These are phyloP conservation scores for Mus spretus DNA, from an alignment of 2,797 vertebrate genomes.

Conservation along the genomic window DNA sequence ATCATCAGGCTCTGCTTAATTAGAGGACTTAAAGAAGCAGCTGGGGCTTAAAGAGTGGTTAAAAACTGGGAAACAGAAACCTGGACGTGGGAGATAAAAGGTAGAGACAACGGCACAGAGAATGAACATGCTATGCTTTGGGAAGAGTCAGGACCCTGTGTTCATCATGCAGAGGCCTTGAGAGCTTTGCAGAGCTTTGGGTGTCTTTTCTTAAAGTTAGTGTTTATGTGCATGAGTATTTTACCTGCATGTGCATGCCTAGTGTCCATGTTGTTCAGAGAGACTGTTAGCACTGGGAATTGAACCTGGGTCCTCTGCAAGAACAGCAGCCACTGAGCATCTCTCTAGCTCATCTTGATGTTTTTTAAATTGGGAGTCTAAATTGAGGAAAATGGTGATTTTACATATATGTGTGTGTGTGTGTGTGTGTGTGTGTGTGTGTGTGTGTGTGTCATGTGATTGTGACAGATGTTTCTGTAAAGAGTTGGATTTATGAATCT, in stretches of 20 bases:
- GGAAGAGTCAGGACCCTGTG: constrained; percentile 31
- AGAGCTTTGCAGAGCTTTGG: not conserved
- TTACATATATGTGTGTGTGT: too few relatives aligned
- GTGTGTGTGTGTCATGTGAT: not conserved
- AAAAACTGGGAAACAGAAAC: constrained; percentile 73
- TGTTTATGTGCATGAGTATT: not conserved
- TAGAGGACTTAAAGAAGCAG: constrained; percentile 77
- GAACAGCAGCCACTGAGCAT: not conserved
- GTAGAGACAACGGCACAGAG: constrained; percentile 51
- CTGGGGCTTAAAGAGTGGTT: constrained; percentile 72
- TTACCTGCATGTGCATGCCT: too few relatives aligned
- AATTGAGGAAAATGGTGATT: constrained; percentile 10
- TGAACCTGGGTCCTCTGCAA: not conserved
- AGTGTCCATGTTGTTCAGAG: not conserved
- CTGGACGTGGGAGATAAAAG: constrained; percentile 66
- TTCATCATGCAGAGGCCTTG: constrained; percentile 38
- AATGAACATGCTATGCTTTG: not conserved
- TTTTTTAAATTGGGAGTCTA: not conserved
- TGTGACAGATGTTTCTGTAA: constrained; percentile 1
- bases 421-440: too few relatives aligned
- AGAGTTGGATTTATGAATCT: constrained; percentile 22
- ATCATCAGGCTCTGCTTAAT: constrained; percentile 76
- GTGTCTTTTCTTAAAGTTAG: not conserved
- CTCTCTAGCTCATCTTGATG: not conserved
- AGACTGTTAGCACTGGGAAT: not conserved